These are phyloP conservation scores for Apostichopus parvimensis DNA, from an alignment of 35 echinoderm and acorn worm genomes.

Conservation along the genomic window DNA sequence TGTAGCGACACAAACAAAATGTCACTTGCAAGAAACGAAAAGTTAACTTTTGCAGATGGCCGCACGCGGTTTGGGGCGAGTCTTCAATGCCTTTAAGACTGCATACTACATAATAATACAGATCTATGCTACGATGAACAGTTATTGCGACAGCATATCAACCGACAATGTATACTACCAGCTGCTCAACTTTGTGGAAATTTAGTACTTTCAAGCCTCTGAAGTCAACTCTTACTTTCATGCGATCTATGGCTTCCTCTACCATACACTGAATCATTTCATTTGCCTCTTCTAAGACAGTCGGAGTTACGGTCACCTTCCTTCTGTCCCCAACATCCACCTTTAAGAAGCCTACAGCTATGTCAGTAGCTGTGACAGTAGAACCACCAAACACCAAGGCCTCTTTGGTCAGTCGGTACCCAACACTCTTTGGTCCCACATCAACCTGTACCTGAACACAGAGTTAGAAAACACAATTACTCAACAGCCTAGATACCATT, in stretches of 20 bases:
- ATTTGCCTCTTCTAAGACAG: slow-evolving; percentile 52
- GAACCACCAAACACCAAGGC: slow-evolving; percentile 75
- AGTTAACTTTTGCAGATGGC: too few species aligned
- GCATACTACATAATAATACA: too few species aligned
- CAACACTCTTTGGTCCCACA: slow-evolving; percentile 84
- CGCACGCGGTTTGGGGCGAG: too few species aligned
- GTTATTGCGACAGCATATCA: too few species aligned
- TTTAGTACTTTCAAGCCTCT: too few species aligned
- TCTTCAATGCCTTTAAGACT: too few species aligned
- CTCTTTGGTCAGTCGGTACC: slow-evolving; percentile 63
- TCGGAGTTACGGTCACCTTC: slow-evolving; percentile 51
- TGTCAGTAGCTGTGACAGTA: slow-evolving; percentile 71
- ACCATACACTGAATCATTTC: slow-evolving; percentile 78
- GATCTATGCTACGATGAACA: too few species aligned
- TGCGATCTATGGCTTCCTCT: slow-evolving; percentile 79
- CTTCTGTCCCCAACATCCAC: slow-evolving; percentile 58
- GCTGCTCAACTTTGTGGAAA: too few species aligned
- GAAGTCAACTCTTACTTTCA: slow-evolving; percentile 75
- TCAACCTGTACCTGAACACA: slow-evolving; percentile 49
- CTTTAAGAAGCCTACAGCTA: slow-evolving; percentile 77
- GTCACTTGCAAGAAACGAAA: too few species aligned
- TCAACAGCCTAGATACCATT: too few species aligned
- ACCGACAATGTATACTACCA: too few species aligned
- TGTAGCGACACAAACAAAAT: too few species aligned
- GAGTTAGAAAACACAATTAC: slow-evolving; percentile 18